These are phyloP conservation scores for Notothenia coriiceps DNA, from an alignment of 2,113 vertebrate species.

Conservation along the genomic window DNA sequence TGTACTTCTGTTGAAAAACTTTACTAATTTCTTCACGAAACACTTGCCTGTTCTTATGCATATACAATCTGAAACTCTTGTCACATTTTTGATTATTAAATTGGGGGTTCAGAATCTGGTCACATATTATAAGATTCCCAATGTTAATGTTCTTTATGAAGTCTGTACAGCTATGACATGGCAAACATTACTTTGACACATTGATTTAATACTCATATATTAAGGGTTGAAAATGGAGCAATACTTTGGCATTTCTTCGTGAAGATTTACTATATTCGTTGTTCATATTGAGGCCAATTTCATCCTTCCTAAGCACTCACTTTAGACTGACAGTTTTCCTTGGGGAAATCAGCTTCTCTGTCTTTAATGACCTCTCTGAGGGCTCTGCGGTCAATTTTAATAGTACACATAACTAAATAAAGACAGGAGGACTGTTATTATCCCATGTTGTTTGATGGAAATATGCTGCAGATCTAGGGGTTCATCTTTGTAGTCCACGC, in stretches of 20 bases:
- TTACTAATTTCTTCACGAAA: not conserved
- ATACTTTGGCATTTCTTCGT: slow-evolving; percentile 7
- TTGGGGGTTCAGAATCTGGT: too few species aligned
- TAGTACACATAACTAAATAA: slow-evolving; percentile 19
- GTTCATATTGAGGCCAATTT: slow-evolving; percentile 11
- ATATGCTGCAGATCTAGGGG: not conserved
- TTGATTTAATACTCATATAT: too few species aligned
- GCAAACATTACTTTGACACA: too few species aligned
- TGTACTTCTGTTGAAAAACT: not conserved
- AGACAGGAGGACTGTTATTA: slow-evolving; percentile 9
- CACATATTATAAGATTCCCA: too few species aligned
- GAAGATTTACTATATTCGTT: not conserved
- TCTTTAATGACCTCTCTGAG: slow-evolving; percentile 10
- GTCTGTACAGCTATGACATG: too few species aligned
- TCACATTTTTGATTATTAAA: too few species aligned
- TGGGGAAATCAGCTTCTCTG: slow-evolving; percentile 16
- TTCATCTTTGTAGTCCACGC: not conserved
- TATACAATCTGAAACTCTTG: too few species aligned
- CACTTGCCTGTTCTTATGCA: too few species aligned
- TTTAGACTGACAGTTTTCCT: slow-evolving; percentile 24
- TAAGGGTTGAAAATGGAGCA: not conserved
- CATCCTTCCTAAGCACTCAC: slow-evolving; percentile 26
- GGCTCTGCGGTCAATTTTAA: slow-evolving; percentile 29
- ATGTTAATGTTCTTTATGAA: too few species aligned
- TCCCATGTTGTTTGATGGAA: not conserved